phyloP scores from a whole-genome alignment of 2,113 vertebrate species.

The Poeciliopsis prolifica region DNA sequence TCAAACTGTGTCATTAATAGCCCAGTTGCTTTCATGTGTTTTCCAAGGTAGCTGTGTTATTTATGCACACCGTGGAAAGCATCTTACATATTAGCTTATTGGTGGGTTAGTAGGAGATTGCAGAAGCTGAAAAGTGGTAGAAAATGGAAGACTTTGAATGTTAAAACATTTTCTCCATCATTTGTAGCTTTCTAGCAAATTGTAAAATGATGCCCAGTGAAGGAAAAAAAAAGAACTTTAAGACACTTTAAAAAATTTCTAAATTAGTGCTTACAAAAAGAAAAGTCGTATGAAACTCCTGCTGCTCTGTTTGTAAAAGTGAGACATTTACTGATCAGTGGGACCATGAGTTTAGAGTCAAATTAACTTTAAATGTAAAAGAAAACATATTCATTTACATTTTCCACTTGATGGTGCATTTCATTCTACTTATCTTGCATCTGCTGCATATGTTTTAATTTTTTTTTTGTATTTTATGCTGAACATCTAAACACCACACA shows the following conservation, averaged over 20 bases:
- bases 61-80: background rate
- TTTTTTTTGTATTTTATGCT: background rate
- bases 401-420: background rate
- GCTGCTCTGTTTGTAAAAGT: background rate
- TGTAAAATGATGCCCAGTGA: background rate
- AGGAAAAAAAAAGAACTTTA: background rate
- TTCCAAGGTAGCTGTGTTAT: background rate
- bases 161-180: slow-evolving; percentile 4
- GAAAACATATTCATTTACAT: background rate
- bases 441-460: background rate
- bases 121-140: background rate
- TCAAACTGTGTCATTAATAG: background rate
- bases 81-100: background rate
- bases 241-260: background rate
- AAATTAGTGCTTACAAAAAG: background rate
- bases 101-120: background rate
- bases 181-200: background rate
- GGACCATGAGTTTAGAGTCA: background rate
- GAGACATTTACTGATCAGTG: background rate
- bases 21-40: background rate
- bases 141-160: slow-evolving; percentile 3
- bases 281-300: background rate
- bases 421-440: background rate
- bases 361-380: background rate
- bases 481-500: background rate